Evolutionary conservation across 2,888 invertebrate genomes (phyloP).

Genomic region (Mythimna ferrago): DNA sequence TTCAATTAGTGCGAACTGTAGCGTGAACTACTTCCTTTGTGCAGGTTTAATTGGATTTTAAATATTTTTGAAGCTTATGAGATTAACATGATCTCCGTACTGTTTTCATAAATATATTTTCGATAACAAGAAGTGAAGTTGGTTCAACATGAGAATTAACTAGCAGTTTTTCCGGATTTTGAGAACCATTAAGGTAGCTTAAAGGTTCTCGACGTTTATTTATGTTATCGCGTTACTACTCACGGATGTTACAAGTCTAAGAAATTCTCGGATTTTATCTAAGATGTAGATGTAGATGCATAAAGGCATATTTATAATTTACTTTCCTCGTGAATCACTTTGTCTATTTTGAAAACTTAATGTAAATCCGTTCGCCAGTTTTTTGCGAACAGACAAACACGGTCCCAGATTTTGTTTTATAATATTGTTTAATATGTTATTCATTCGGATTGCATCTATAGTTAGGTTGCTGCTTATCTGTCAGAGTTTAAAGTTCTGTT

Average conservation of each 20-base stretch:
- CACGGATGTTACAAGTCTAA: too few relatives aligned
- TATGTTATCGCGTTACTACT: background rate
- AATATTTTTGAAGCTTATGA: conserved; percentile 17
- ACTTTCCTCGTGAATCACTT: too few relatives aligned
- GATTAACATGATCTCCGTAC: conserved; percentile 10
- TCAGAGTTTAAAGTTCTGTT: background rate
- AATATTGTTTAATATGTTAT: too few relatives aligned
- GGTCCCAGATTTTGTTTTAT: too few relatives aligned
- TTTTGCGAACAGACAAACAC: too few relatives aligned
- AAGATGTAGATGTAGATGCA: too few relatives aligned
- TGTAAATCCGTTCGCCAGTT: too few relatives aligned
- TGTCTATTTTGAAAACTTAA: too few relatives aligned
- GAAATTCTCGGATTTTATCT: too few relatives aligned
- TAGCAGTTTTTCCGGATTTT: background rate
- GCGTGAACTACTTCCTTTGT: conserved; percentile 68
- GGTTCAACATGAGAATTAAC: background rate
- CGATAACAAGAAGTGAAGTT: background rate
- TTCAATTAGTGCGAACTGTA: conserved; percentile 77
- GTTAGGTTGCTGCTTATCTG: background rate
- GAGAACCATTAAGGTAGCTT: background rate
- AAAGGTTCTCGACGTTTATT: background rate
- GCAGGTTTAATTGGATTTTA: conserved; percentile 53
- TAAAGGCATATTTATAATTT: too few relatives aligned
- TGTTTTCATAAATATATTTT: conserved; percentile 6
- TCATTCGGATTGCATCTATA: background rate